Conservation (phyloP, 2,113 vertebrate genomes). For the Nothocercus julius region DNA sequence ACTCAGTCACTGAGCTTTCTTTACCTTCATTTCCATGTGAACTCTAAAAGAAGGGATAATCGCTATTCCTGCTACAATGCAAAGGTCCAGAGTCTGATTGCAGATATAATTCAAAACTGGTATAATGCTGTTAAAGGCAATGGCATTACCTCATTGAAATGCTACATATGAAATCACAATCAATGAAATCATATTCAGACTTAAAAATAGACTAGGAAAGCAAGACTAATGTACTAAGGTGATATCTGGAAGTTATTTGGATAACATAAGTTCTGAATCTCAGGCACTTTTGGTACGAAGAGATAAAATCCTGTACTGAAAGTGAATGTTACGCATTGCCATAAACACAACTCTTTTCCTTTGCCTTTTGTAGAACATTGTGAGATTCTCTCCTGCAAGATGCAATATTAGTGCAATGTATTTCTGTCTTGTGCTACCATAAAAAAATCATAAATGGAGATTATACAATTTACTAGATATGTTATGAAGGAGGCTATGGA, state of each 20-base stretch:
- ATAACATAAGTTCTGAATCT: neutral
- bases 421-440: neutral
- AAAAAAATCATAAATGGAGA: neutral
- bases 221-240: rapidly evolving
- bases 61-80: neutral
- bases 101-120: neutral
- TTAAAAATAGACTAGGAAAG: neutral
- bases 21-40: neutral
- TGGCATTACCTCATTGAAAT: neutral
- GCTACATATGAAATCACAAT: neutral
- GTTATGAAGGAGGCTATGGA: neutral
- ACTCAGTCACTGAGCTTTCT: neutral
- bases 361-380: neutral
- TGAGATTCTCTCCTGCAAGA: neutral
- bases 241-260: neutral
- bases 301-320: neutral
- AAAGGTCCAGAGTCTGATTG: neutral
- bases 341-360: neutral
- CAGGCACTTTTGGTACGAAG: neutral
- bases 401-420: neutral
- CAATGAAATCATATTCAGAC: neutral
- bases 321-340: neutral
- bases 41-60: neutral
- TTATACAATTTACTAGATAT: neutral
- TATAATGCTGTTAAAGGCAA: neutral